Conservation (phyloP, 2,113 vertebrate species). For the Melozone crissalis region DNA sequence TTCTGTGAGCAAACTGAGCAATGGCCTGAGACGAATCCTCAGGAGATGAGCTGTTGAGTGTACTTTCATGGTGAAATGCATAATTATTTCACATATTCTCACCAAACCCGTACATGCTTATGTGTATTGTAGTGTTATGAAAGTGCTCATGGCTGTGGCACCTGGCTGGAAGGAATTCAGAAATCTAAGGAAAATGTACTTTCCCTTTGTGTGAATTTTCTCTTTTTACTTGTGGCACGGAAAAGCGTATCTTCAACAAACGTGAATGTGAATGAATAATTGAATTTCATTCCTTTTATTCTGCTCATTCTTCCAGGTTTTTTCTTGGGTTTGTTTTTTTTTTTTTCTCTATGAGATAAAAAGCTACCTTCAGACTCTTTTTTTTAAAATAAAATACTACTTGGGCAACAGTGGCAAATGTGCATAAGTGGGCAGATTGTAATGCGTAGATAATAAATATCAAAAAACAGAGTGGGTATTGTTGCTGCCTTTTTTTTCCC, state of each 20-base stretch:
- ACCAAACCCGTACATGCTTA: neutral
- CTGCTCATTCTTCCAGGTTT: constrained; percentile 1
- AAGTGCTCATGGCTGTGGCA: neutral
- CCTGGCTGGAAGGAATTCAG: neutral
- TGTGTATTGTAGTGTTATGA: neutral
- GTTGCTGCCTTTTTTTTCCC: neutral
- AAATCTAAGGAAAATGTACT: neutral
- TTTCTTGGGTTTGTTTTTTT: neutral
- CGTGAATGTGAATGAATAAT: neutral
- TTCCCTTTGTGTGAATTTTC: constrained; percentile 39
- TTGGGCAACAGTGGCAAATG: neutral
- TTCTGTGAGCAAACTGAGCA: neutral
- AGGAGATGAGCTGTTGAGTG: neutral
- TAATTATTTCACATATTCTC: neutral
- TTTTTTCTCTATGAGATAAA: constrained; percentile 9
- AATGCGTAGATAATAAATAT: neutral
- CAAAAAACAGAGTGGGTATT: neutral
- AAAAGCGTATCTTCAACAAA: neutral
- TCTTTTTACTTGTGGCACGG: neutral
- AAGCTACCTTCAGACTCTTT: neutral
- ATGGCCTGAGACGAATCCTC: neutral
- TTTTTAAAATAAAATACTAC: constrained; percentile 17
- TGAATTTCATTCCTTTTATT: constrained; percentile 42
- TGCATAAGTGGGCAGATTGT: neutral
- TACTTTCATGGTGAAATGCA: neutral